A percentile compares a stretch with the other conserved stretches of the same genome.
Conservation (phyloP, 2,113 vertebrate genomes). For the Psophia crepitans region DNA sequence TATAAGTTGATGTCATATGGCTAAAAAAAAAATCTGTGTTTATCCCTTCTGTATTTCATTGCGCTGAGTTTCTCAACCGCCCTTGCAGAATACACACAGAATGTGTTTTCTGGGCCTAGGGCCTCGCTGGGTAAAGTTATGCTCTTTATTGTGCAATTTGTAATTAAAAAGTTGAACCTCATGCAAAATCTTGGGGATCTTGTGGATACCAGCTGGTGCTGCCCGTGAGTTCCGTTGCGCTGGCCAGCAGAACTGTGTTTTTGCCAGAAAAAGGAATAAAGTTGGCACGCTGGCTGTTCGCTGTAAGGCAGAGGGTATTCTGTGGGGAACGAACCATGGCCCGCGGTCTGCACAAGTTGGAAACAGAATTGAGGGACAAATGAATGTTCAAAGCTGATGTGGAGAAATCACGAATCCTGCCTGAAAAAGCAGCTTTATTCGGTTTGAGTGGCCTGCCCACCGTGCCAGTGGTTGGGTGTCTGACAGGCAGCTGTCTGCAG, state of each 20-base stretch:
- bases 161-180: not conserved
- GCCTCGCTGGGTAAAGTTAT: not conserved
- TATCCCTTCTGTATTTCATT: not conserved
- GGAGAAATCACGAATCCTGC: not conserved
- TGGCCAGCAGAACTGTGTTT: not conserved
- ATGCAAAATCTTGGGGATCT: not conserved
- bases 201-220: not conserved
- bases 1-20: conserved; percentile 59
- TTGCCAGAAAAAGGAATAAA: not conserved
- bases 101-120: not conserved
- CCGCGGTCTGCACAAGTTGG: not conserved
- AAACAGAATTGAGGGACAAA: not conserved
- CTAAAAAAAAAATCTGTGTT: conserved; percentile 48
- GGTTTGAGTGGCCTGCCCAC: not conserved
- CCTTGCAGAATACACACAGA: not conserved
- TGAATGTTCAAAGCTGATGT: not conserved
- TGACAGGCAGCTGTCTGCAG: not conserved
- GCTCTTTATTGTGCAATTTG: not conserved
- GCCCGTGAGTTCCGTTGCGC: not conserved
- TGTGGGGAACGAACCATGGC: not conserved
- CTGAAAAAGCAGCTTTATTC: not conserved
- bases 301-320: not conserved
- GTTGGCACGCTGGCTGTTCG: not conserved
- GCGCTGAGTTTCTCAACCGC: not conserved
- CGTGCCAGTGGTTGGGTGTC: not conserved